Evolutionary conservation across 2,888 invertebrate species (phyloP), one percentile per base, ranked within the genome.

Genomic region (Exocentrus adspersus): DNA sequence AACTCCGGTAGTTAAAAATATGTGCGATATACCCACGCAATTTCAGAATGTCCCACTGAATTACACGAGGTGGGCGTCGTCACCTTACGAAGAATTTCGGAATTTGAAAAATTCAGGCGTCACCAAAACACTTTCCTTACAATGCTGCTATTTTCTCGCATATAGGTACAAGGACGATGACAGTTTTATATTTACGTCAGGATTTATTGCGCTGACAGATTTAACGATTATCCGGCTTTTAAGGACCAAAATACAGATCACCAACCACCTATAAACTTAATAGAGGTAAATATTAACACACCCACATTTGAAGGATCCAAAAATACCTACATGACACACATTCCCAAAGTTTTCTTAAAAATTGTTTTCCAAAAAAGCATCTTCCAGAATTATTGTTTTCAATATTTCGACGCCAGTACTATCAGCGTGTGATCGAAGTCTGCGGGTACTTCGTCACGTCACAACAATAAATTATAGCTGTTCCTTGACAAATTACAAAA

Each of bases 1-100:
- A 53, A 53, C 41, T 21, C 53, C 20, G 32, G 24, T 53, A 50
- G 48, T 14, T 59, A 50, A 59, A 59, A 59, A 59, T 59, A 59
- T 20, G 7, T 28, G 2, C 17, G 10, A 42, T 30, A n/a, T n/a
- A 17, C 58, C 58, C 50, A 59, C 58, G 58, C 58, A 50, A 59
- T 50, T 17, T 48, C 19, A 56, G 16, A 42, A 24, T 56, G 56
- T 56, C 43, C 56, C 43, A 56, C 56, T 56, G 56, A 42, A 56
- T 56, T 56, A 56, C 43, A 43, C 56, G 56, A 56, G 28, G 56
- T 56, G 19, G 43, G 28, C 56, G 28, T 48, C 28, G 48, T 12
- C 48, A 24, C 10, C 48, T 14, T 48, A 24, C 28, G 28, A 51
- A 37, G n/a, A 17, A 53, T 53, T 19, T 42, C 14, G 41, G 53